These are phyloP conservation scores for Halictus rubicundus DNA, from an alignment of 1,140 invertebrate species.

Conservation along the genomic window DNA sequence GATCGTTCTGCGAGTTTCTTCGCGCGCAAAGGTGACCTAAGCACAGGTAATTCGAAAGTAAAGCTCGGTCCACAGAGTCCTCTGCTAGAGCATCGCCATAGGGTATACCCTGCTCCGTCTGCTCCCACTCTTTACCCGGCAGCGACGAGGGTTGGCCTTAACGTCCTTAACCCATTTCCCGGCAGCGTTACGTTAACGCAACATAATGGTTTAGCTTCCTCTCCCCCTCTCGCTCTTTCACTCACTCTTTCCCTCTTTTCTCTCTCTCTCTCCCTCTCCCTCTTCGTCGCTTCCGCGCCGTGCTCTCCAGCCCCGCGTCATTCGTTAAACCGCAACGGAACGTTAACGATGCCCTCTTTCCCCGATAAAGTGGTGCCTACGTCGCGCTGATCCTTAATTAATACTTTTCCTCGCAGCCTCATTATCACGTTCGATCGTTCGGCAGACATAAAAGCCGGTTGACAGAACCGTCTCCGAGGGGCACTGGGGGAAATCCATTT, in stretches of 20 bases:
- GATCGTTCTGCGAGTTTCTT: not conserved
- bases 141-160: constrained; percentile 43
- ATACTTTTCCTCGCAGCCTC: constrained; percentile 23
- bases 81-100: constrained; percentile 35
- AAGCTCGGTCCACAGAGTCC: constrained; percentile 18
- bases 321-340: constrained; percentile 44
- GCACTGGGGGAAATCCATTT: not conserved
- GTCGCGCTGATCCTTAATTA: constrained; percentile 31
- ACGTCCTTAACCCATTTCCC: constrained; percentile 56
- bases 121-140: constrained; percentile 11
- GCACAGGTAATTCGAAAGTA: constrained; percentile 2
- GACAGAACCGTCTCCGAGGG: not conserved
- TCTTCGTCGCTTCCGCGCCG: not conserved
- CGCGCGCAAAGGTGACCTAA: not conserved
- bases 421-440: constrained; percentile 23
- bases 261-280: not conserved
- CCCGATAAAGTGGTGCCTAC: constrained; percentile 23
- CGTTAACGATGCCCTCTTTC: constrained; percentile 39
- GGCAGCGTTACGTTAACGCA: constrained; percentile 47
- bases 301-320: constrained; percentile 3
- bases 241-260: not conserved
- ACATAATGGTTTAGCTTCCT: constrained; percentile 50
- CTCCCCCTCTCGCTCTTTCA: not conserved
- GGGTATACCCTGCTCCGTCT: constrained; percentile 14
- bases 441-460: not conserved